These are phyloP conservation scores for Noctua fimbriata DNA, from an alignment of 2,888 invertebrate genomes.

Conservation along the genomic window DNA sequence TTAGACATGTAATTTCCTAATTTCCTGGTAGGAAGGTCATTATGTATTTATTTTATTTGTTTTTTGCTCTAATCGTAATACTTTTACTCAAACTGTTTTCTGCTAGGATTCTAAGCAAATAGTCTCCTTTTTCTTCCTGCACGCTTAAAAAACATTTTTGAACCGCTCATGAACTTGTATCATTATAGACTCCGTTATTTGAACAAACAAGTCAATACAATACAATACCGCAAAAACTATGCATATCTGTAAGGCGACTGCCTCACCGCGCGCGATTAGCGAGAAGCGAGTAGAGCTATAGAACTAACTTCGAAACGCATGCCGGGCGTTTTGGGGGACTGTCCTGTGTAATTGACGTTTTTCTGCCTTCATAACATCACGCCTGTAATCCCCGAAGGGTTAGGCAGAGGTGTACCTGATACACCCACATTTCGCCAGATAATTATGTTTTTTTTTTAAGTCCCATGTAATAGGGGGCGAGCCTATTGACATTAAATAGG, in stretches of 20 bases:
- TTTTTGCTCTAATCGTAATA: too few species aligned
- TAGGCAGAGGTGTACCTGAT: too few species aligned
- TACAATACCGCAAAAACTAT: slow-evolving; percentile 66
- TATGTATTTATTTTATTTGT: too few species aligned
- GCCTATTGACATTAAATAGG: too few species aligned
- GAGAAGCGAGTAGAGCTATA: not conserved
- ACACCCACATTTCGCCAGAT: too few species aligned
- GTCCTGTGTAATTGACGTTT: not conserved
- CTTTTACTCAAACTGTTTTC: not conserved
- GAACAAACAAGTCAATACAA: slow-evolving; percentile 58
- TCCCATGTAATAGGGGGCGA: too few species aligned
- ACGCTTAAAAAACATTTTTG: not conserved
- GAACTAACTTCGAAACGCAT: not conserved
- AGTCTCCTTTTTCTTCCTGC: not conserved
- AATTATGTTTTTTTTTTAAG: too few species aligned
- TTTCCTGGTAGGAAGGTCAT: not conserved
- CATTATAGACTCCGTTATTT: slow-evolving; percentile 66
- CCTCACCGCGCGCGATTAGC: not conserved
- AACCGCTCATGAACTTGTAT: slow-evolving; percentile 25
- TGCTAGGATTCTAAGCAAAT: too few species aligned
- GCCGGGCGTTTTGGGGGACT: not conserved
- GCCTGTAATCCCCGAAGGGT: too few species aligned
- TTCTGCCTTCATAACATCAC: not conserved
- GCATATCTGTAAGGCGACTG: slow-evolving; percentile 50
- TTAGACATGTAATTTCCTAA: not conserved